Evolutionary conservation across 2,113 vertebrate species (phyloP), one percentile per base, ranked within the genome.

Genomic region (Anguilla japonica): DNA sequence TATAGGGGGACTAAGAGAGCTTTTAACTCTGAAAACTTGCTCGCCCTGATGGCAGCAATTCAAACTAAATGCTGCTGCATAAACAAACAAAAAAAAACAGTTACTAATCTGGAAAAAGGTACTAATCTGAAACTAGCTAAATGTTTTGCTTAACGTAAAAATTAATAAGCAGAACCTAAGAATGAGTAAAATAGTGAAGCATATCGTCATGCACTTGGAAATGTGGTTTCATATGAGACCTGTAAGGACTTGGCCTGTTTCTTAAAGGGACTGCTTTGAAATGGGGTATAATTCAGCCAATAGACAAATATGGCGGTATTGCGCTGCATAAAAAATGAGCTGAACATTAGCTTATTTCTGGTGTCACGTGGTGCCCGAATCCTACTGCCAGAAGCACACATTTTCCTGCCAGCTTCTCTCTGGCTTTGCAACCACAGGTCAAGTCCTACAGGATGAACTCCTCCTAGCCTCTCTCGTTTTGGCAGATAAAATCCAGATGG

Each of bases 1-100:
- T 94, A n/a, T 86, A 84, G 95, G 94, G 96, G 85, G 85, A 75
- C 75, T 78, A 43, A 26, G 18, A 6, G 22, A 26, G 60, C 60
- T 67, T 11, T 22, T 67, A 5, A 26, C 60, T 67, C 60, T 81
- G 67, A 81, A 43, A 22, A 67, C 60, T 83, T 85, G 78, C 60
- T 84, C 84, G 39, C 43, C 81, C 78, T 87, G 26, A 50, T 84
- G 79, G 79, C 46, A 84, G 75, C 67, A 63, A 46, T 60, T 14
- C 82, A 20, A 67, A 26, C 60, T 67, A 67, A 67, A 67, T 26
- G 20, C 22, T 67, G 60, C 26, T 67, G 60, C 60, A 26, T 81
- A 53, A 82, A 88, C 57, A 79, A 63, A 63, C 43, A 79, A 84
- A 67, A 1, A 22, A 26, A 67, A 34, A 34, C 34, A 0, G 34